Percentiles rank a stretch among this genome's conserved stretches.
phyloP scores from a whole-genome alignment of 2,888 invertebrate species.

The Mantis religiosa region DNA sequence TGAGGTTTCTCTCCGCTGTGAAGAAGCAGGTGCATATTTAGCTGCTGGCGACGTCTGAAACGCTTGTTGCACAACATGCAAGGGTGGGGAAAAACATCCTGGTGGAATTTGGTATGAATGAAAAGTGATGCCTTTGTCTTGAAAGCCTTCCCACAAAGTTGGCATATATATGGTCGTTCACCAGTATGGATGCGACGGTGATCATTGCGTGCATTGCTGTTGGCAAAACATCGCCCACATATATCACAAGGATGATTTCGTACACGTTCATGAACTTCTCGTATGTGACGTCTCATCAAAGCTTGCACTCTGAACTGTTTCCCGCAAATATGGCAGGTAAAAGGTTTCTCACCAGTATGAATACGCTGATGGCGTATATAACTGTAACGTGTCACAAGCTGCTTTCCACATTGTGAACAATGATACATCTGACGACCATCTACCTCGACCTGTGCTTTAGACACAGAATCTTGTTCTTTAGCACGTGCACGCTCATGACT shows the following conservation, averaged over 20 bases:
- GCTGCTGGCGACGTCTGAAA: conserved; percentile 49
- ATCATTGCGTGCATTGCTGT: conserved; percentile 47
- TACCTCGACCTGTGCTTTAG: neutral
- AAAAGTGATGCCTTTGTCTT: conserved; percentile 62
- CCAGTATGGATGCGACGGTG: conserved; percentile 43
- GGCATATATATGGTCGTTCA: conserved; percentile 44
- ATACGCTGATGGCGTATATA: neutral
- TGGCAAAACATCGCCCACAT: conserved; percentile 50
- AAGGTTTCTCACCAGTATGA: conserved; percentile 4
- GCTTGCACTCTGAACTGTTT: conserved; percentile 62
- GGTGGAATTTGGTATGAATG: conserved; percentile 58
- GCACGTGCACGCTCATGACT: neutral
- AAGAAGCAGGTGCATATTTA: conserved; percentile 9
- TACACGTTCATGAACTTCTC: conserved; percentile 46
- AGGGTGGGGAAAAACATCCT: conserved; percentile 51
- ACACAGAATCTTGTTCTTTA: neutral
- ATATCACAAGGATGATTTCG: conserved; percentile 50
- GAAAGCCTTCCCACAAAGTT: conserved; percentile 51
- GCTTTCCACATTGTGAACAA: conserved; percentile 19
- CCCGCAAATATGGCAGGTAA: conserved; percentile 54
- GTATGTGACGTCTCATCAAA: conserved; percentile 52
- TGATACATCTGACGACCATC: conserved; percentile 3
- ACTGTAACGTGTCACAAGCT: conserved; percentile 10
- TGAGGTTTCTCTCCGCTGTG: conserved; percentile 20
- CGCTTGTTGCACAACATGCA: conserved; percentile 56